These are phyloP conservation scores for Heliconius himera DNA, from an alignment of 1,140 invertebrate species.

Conservation along the genomic window DNA sequence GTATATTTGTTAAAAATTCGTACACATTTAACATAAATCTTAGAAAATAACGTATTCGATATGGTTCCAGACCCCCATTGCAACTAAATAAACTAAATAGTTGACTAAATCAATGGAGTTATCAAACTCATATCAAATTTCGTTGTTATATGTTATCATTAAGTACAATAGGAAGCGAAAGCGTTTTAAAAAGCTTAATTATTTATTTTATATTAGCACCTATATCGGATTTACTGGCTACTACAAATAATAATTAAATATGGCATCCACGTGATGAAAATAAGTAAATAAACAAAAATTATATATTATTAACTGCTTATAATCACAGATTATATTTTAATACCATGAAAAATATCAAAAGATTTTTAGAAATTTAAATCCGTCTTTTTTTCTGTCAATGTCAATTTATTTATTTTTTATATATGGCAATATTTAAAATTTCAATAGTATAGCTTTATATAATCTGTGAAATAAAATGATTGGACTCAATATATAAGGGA, in stretches of 20 bases:
- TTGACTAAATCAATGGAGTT: constrained; percentile 71
- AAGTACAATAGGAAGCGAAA: constrained; percentile 45
- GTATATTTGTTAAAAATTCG: constrained; percentile 79
- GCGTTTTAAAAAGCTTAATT: constrained; percentile 34
- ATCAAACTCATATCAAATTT: constrained; percentile 76
- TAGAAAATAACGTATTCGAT: constrained; percentile 46
- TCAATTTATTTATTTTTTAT: neutral
- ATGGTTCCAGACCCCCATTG: constrained; percentile 80
- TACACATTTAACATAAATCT: constrained; percentile 49
- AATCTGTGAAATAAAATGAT: constrained; percentile 2
- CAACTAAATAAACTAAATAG: constrained; percentile 60
- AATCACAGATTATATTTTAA: constrained; percentile 3
- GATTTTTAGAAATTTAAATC: neutral
- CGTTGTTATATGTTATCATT: constrained; percentile 57
- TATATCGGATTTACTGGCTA: constrained; percentile 37
- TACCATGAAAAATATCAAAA: neutral
- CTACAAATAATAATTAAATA: constrained; percentile 35
- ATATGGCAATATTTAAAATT: neutral
- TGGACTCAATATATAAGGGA: constrained; percentile 21
- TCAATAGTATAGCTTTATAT: neutral
- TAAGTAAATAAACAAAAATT: constrained; percentile 26
- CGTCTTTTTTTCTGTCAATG: neutral
- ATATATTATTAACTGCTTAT: neutral
- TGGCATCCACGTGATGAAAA: constrained; percentile 33
- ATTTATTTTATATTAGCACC: constrained; percentile 40